A percentile compares a stretch with the other conserved stretches of the same genome.
These are phyloP conservation scores for Ginglymostoma cirratum DNA, from an alignment of 2,113 vertebrate genomes.

Conservation along the genomic window DNA sequence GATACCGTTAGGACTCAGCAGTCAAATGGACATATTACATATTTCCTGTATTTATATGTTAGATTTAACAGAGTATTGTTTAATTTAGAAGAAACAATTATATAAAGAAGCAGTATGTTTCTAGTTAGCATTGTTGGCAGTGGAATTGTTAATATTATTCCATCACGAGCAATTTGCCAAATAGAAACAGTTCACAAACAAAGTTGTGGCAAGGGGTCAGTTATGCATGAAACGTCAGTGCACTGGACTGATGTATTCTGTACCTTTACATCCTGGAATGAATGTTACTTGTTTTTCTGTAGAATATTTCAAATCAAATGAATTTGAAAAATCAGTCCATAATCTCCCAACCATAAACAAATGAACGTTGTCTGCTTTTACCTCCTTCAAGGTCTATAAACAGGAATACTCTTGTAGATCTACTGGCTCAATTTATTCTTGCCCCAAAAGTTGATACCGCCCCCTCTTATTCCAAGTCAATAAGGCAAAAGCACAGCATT, in stretches of 20 bases:
- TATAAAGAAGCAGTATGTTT: constrained; percentile 1
- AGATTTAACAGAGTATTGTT: not conserved
- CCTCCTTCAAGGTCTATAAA: no score
- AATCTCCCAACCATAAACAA: no score
- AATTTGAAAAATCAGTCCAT: not conserved
- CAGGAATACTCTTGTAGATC: no score
- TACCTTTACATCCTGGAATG: not conserved
- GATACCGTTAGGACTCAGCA: constrained; percentile 9
- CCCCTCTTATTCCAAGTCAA: not conserved
- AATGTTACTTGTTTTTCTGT: not conserved
- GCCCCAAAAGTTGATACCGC: no score
- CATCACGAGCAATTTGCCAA: not conserved
- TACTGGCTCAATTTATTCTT: no score
- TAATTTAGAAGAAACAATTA: constrained; percentile 13
- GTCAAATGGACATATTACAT: constrained; percentile 25
- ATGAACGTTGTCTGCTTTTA: no score
- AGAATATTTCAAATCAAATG: not conserved
- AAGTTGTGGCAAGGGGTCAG: not conserved
- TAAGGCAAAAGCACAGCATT: not conserved
- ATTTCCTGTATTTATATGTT: constrained; percentile 23
- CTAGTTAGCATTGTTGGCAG: constrained; percentile 1
- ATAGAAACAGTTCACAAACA: constrained; percentile 13
- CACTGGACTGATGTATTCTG: not conserved
- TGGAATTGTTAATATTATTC: constrained; percentile 5
- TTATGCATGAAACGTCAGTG: not conserved